Percentiles rank a stretch among this genome's conserved stretches.
Evolutionary conservation across 2,797 vertebrate species (phyloP).

Genomic region (Hydrocynus forskahlii): DNA sequence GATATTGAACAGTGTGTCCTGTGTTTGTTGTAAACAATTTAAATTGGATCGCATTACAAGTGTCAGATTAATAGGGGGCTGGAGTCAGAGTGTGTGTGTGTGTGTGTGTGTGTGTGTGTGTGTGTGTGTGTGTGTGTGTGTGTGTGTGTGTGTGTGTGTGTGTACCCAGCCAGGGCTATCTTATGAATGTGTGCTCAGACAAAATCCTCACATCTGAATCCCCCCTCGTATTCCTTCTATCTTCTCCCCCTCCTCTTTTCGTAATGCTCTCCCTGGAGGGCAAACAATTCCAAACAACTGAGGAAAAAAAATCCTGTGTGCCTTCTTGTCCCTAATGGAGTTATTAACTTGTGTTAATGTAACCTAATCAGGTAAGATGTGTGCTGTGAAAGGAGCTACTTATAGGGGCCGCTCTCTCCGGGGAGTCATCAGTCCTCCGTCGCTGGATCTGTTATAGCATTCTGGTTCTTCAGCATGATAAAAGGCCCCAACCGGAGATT

Average conservation of each 20-base stretch:
- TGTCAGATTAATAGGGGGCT: constrained; percentile 12
- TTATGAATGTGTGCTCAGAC: neutral
- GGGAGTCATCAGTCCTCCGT: constrained; percentile 60
- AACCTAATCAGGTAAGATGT: constrained; percentile 65
- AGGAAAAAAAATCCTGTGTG: constrained; percentile 1
- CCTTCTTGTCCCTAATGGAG: constrained; percentile 50
- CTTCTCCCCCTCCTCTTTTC: neutral
- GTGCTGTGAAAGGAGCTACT: constrained; percentile 50
- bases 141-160: too few relatives aligned
- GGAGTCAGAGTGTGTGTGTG: too few relatives aligned
- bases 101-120: too few relatives aligned
- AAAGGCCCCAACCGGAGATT: constrained; percentile 38
- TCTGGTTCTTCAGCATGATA: constrained; percentile 20
- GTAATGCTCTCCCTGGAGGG: neutral
- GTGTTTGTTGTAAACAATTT: constrained; percentile 34
- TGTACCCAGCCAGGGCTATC: neutral
- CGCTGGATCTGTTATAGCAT: constrained; percentile 27
- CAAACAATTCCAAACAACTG: constrained; percentile 29
- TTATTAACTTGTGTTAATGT: constrained; percentile 63
- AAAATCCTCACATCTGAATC: neutral
- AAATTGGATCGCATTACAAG: constrained; percentile 9
- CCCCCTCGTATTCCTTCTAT: neutral
- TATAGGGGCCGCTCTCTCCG: constrained; percentile 24
- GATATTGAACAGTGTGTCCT: neutral
- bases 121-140: too few relatives aligned